phyloP scores from a whole-genome alignment of 2,888 invertebrate genomes.

The Latrodectus elegans region DNA sequence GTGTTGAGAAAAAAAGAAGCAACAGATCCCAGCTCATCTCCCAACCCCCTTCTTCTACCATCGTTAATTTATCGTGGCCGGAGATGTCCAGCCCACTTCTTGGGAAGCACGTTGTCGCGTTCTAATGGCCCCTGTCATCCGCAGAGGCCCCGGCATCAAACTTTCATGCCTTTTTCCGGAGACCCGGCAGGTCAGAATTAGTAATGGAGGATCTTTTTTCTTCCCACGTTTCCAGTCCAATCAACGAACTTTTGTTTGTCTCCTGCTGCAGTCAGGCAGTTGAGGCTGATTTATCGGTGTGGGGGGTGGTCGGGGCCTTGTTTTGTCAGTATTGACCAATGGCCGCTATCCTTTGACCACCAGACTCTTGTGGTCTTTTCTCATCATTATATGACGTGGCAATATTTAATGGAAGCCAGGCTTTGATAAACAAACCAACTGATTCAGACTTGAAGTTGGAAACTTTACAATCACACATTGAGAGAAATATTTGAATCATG shows the following conservation, averaged over 20 bases:
- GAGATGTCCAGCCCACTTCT: constrained; percentile 51
- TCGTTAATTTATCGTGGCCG: constrained; percentile 42
- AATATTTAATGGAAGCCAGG: no score
- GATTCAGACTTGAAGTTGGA: no score
- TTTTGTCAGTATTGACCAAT: constrained; percentile 45
- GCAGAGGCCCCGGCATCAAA: constrained; percentile 60
- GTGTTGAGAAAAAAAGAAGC: constrained; percentile 4
- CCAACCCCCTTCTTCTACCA: not conserved
- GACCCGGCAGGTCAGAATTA: constrained; percentile 44
- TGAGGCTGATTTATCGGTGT: constrained; percentile 41
- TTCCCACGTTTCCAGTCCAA: constrained; percentile 36
- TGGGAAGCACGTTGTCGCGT: constrained; percentile 39
- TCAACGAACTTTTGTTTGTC: constrained; percentile 61
- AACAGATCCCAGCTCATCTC: constrained; percentile 7
- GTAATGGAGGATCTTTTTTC: constrained; percentile 48
- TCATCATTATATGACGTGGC: no score
- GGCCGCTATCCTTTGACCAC: not conserved
- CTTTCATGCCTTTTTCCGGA: constrained; percentile 53
- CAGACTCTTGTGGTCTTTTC: no score
- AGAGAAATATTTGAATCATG: no score
- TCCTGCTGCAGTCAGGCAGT: constrained; percentile 29
- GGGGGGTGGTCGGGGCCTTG: constrained; percentile 19
- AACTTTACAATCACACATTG: no score
- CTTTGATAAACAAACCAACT: no score
- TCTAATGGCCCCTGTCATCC: constrained; percentile 65